Evolutionary conservation across 2,888 invertebrate species (phyloP).

Genomic region (Microctonus brassicae): DNA sequence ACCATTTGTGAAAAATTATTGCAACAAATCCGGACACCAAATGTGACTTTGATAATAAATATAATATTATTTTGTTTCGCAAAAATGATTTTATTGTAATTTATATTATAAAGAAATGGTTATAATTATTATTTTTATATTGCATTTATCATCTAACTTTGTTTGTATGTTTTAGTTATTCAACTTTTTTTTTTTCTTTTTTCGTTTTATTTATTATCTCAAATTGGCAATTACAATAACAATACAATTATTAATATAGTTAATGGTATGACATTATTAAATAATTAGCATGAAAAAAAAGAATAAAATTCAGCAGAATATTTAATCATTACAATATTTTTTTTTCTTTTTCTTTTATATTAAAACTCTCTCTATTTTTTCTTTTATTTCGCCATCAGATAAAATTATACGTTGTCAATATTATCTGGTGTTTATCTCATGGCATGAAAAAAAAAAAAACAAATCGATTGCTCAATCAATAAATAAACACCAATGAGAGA

Average conservation of each 20-base stretch:
- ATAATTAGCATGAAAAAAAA: conserved; percentile 51
- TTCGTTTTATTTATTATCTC: conserved; percentile 57
- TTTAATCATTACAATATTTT: not conserved
- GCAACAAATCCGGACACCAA: not conserved
- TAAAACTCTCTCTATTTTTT: not conserved
- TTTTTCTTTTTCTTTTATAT: not conserved
- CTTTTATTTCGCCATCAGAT: not conserved
- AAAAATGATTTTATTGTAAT: not conserved
- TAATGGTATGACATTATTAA: conserved; percentile 43
- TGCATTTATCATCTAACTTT: not conserved
- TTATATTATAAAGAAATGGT: not conserved
- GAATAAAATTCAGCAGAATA: conserved; percentile 21
- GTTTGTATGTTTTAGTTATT: not conserved
- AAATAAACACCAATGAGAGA: not conserved
- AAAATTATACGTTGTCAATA: not conserved
- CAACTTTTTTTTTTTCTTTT: conserved; percentile 17
- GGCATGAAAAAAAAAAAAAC: not conserved
- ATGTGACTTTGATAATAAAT: not conserved
- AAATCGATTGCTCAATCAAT: too few relatives aligned
- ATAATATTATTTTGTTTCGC: conserved; percentile 4
- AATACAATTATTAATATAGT: conserved; percentile 24
- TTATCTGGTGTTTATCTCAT: not conserved
- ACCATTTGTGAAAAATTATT: conserved; percentile 39
- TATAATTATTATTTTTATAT: not conserved
- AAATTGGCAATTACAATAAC: conserved; percentile 60